A percentile compares a stretch with the other conserved stretches of the same genome.
Conservation (phyloP, 2,888 invertebrate genomes). For the Drosophila melanocephala region DNA sequence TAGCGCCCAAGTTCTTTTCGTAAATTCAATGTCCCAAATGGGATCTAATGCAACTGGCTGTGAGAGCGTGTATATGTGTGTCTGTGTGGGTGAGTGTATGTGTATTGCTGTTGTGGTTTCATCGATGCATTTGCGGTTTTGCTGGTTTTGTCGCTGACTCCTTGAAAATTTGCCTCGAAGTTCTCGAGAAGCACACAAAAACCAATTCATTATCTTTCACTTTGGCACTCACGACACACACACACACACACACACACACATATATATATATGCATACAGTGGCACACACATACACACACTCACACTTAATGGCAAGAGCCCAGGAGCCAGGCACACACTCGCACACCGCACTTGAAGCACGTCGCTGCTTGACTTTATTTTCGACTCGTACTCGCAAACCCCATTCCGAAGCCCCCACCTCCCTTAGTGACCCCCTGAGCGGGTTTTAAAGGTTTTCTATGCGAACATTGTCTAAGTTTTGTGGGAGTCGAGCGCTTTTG, state of each 20-base stretch:
- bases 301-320: slow-evolving; percentile 39
- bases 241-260: slow-evolving; percentile 27
- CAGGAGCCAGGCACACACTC: slow-evolving; percentile 49
- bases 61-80: slow-evolving; percentile 2
- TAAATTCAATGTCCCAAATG: slow-evolving; percentile 34
- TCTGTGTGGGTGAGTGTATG: slow-evolving; percentile 7
- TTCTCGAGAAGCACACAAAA: slow-evolving; percentile 46
- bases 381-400: slow-evolving; percentile 54
- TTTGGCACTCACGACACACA: slow-evolving; percentile 52
- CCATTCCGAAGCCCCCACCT: neutral
- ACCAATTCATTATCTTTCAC: slow-evolving; percentile 79
- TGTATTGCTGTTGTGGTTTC: slow-evolving; percentile 8
- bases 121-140: slow-evolving; percentile 38
- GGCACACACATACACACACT: slow-evolving; percentile 18
- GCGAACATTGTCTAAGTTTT: slow-evolving; percentile 66
- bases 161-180: slow-evolving; percentile 44
- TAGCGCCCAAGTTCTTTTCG: slow-evolving; percentile 28
- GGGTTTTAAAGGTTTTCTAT: slow-evolving; percentile 71
- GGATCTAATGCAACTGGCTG: slow-evolving; percentile 28
- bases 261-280: slow-evolving; percentile 21
- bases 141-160: slow-evolving; percentile 32
- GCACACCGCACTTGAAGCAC: slow-evolving; percentile 73
- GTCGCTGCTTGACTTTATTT: slow-evolving; percentile 79
- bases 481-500: slow-evolving; percentile 26
- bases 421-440: slow-evolving; percentile 7